These are phyloP conservation scores for Orientallactaga sibirica DNA, from an alignment of 2,797 vertebrate species.

Conservation along the genomic window DNA sequence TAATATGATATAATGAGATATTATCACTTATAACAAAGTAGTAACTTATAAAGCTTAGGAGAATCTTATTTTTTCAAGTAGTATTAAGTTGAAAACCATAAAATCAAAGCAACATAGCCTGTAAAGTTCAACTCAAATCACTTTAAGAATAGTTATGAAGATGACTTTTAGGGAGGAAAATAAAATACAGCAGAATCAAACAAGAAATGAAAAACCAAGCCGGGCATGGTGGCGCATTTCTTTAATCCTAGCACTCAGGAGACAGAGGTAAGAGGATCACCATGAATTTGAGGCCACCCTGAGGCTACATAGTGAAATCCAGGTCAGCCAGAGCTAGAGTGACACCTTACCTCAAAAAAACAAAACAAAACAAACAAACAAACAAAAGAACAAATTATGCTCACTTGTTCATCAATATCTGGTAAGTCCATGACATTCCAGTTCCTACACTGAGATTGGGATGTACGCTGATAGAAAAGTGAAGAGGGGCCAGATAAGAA, in stretches of 20 bases:
- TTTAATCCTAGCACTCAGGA: too few relatives aligned
- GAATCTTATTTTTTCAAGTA: not conserved
- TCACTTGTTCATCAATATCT: not conserved
- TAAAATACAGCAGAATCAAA: slow-evolving; percentile 53
- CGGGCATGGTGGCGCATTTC: too few relatives aligned
- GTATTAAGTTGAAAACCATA: not conserved
- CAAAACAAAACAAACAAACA: too few relatives aligned
- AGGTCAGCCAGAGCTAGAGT: too few relatives aligned
- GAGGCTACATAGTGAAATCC: too few relatives aligned
- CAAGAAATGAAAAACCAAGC: not conserved
- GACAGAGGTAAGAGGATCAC: too few relatives aligned
- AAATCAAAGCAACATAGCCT: slow-evolving; percentile 46
- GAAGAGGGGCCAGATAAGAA: not conserved
- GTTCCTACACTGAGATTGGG: not conserved
- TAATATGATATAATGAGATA: not conserved
- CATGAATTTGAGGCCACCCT: too few relatives aligned
- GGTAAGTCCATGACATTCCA: not conserved
- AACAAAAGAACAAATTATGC: not conserved
- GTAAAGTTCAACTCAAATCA: slow-evolving; percentile 38
- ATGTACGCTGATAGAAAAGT: not conserved
- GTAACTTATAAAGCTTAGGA: slow-evolving; percentile 1
- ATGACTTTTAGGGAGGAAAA: slow-evolving; percentile 44
- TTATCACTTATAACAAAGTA: slow-evolving; percentile 32
- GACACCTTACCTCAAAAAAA: too few relatives aligned
- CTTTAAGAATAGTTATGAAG: not conserved